A percentile compares a stretch with the other conserved stretches of the same genome.
phyloP scores from a whole-genome alignment of 2,888 invertebrate species.

The Campoplex nolae region DNA sequence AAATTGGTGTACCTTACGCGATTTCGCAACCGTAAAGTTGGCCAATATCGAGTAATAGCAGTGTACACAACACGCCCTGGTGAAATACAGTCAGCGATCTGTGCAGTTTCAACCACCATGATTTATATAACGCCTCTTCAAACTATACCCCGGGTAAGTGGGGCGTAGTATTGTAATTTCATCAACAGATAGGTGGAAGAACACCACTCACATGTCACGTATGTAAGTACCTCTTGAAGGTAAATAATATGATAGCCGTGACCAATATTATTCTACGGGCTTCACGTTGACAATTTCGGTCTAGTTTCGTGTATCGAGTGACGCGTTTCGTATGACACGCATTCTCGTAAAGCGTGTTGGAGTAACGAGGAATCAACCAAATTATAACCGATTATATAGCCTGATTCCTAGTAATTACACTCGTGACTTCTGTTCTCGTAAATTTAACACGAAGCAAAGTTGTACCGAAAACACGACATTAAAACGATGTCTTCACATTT shows the following conservation, averaged over 20 bases:
- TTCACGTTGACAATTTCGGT: background rate
- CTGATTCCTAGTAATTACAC: background rate
- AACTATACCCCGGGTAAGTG: constrained; percentile 24
- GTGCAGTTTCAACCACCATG: constrained; percentile 54
- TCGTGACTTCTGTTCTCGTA: background rate
- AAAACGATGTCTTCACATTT: background rate
- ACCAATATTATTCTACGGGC: background rate
- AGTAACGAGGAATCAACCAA: background rate
- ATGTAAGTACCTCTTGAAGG: background rate
- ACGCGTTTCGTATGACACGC: background rate
- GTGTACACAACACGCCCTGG: constrained; percentile 50
- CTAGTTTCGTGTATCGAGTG: background rate
- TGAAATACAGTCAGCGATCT: constrained; percentile 54
- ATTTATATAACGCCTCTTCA: constrained; percentile 39
- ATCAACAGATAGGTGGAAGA: constrained; percentile 39
- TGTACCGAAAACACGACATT: background rate
- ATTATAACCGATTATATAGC: background rate
- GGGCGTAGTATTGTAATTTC: constrained; percentile 24
- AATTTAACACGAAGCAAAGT: background rate
- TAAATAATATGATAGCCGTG: background rate
- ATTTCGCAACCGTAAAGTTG: constrained; percentile 71
- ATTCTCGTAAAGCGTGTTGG: background rate
- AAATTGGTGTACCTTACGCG: constrained; percentile 60
- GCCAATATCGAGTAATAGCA: constrained; percentile 60
- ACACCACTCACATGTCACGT: constrained; percentile 12